Base-by-base conservation (phyloP, 2,888 invertebrate species). In the Leptura quadrifasciata region DNA sequence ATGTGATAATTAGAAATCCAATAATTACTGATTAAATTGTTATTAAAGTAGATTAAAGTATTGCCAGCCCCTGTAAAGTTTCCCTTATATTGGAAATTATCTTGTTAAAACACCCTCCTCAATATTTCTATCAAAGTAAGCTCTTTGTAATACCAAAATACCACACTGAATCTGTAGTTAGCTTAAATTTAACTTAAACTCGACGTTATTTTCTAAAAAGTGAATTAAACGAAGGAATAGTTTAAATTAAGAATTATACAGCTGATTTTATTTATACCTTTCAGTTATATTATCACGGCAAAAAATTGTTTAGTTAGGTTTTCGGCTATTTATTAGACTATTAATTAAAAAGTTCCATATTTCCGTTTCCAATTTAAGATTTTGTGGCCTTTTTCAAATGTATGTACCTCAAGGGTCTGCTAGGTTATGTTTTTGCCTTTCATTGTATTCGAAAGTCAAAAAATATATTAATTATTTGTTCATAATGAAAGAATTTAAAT, bases 21-120 rank as follows among this genome's bases (percentile, higher is more conserved):
- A 87, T 87, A 86, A 87, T 87, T 86, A 86, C 85, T 86, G 86
- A 86, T 87, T 87, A 87, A 86, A 85, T 82, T 85, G 84, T 84
- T 86, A 86, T 87, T 86, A 86, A 85, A 84, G 84, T 84, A 84
- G 87, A 87, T 87, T 87, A 87, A 86, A 87, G 85, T 86, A 85
- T 87, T 84, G 82, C 84, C 81, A 72, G 79, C 75, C 75, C 75
- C 75, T 69, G 74, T 74, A 80, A 76, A 78, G 75, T 79, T 79
- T 79, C 79, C 82, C 82, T 82, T 78, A 80, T 82, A 82, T 82
- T 82, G 80, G 82, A 82, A 80, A 82, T 82, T 80, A 82, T 80
- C 80, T 80, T 80, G 82, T 82, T 82, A 82, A 78, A 80, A 80
- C 81, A 80, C 80, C 80, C 80, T 82, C 69, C 79, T 76, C 79